These are phyloP conservation scores for Labeo catla DNA, from an alignment of 2,113 vertebrate species.

Conservation along the genomic window DNA sequence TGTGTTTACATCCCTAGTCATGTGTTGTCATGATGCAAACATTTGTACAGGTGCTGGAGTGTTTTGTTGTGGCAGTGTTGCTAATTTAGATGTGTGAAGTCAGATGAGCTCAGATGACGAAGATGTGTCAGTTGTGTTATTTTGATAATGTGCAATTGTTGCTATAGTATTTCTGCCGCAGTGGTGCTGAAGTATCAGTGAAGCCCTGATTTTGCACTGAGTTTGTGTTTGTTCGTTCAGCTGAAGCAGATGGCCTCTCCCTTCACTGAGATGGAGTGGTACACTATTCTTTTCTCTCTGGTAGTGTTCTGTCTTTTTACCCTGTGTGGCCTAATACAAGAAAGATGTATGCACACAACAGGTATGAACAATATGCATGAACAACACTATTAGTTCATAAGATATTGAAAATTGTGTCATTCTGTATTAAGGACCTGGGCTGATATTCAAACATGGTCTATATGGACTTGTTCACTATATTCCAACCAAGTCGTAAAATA, in stretches of 20 bases:
- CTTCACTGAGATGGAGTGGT: constrained; percentile 68
- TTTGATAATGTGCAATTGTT: not conserved
- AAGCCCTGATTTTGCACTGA: not conserved
- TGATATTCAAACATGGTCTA: not conserved
- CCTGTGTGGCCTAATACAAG: constrained; percentile 66
- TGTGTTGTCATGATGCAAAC: not conserved
- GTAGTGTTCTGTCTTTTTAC: constrained; percentile 72
- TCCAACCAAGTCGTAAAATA: not conserved
- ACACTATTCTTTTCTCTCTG: constrained; percentile 68
- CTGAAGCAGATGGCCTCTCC: constrained; percentile 61
- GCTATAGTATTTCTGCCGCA: not conserved
- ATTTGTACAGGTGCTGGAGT: not conserved
- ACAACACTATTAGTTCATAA: no score
- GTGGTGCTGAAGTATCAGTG: not conserved
- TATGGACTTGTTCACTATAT: not conserved
- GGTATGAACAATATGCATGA: constrained; percentile 51
- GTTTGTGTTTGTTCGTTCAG: constrained; percentile 44
- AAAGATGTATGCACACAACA: constrained; percentile 45
- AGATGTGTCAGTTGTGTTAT: not conserved
- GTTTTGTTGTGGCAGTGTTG: not conserved
- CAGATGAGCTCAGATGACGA: not conserved
- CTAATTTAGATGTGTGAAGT: not conserved
- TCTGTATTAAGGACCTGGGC: not conserved
- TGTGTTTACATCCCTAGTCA: not conserved
- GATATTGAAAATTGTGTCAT: not conserved